Base-by-base conservation (phyloP, 2,113 vertebrate genomes). In the Chlorodrepanis virens region DNA sequence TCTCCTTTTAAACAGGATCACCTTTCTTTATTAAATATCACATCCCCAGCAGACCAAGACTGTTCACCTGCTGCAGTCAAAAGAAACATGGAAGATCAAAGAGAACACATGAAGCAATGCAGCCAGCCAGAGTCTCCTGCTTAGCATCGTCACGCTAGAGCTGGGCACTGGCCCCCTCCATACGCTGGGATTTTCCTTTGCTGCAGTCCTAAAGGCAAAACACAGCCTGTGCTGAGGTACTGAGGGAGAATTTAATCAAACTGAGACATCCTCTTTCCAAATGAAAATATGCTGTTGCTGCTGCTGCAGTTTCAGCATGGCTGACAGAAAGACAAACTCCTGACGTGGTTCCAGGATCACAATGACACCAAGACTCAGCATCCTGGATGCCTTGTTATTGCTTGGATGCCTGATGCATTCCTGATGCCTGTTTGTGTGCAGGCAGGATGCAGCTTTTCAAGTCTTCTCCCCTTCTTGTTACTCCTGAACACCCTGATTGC, bases 21-120 rank as follows among this genome's bases (percentile, higher is more conserved):
- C 2, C 1, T 42, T 68, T 52, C 14, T 7, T 59, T 35, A 78
- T 56, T 89, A 79, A 76, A 53, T 25, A 8, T 42, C 57, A 15
- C 18, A 18, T 7, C 22, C 70, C 28, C 61, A 57, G 33, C 69
- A 40, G 69, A n/a, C 33, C 29, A 18, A 74, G 14, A 47, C 83
- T n/a, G 2, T 22, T 39, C 1, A 2, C 20, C 49, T 20, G 7
- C 44, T 4, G 3, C 65, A 69, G 65, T 13, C 54, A 44, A 33
- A 85, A 78, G 44, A 45, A 85, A 60, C 40, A 2, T 17, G 33
- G 37, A 37, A 76, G 24, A 4, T 4, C 37, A 65, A 29, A 82
- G n/a, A 35, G 23, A 47, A 31, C 18, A 14, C 0, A 0, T 5
- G 27, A 70, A 52, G 37, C 0, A 1, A 44, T 2, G 3, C 29